A percentile compares a stretch with the other conserved stretches of the same genome.
Evolutionary conservation across 1,140 invertebrate genomes (phyloP).

Genomic region (Ceratoteleas bidentatus): DNA sequence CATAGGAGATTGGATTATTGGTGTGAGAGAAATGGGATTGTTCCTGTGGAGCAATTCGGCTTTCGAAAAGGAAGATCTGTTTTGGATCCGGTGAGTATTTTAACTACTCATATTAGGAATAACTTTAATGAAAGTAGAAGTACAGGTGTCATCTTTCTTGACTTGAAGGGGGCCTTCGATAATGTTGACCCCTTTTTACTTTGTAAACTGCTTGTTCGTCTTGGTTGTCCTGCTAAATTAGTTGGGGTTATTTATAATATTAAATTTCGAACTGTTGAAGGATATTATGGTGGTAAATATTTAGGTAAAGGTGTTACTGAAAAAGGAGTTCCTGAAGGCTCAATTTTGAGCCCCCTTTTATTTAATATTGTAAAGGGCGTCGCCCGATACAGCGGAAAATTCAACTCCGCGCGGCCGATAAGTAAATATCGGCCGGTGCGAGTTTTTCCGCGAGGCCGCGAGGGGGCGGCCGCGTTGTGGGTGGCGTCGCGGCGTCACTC

Average conservation of each 20-base stretch:
- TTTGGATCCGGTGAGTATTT: constrained; percentile 8
- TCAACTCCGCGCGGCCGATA: too few relatives aligned
- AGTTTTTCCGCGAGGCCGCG: too few relatives aligned
- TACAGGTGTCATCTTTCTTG: constrained; percentile 12
- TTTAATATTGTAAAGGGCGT: too few relatives aligned
- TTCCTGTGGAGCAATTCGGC: constrained; percentile 20
- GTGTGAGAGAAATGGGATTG: constrained; percentile 8
- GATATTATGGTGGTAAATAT: not conserved
- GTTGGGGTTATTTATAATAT: constrained; percentile 6
- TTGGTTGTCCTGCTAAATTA: constrained; percentile 7
- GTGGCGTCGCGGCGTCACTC: too few relatives aligned
- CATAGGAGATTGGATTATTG: constrained; percentile 5
- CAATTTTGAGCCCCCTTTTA: not conserved
- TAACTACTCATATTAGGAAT: not conserved
- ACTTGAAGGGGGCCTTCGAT: constrained; percentile 26
- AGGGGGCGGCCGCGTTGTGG: too few relatives aligned
- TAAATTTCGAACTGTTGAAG: not conserved
- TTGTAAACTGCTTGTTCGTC: constrained; percentile 8
- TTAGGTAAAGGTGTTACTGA: not conserved
- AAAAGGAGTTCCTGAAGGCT: not conserved
- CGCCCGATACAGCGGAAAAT: too few relatives aligned
- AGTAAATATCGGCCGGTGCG: too few relatives aligned
- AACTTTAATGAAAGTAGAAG: not conserved
- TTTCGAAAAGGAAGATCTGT: constrained; percentile 18
- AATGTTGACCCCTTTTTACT: constrained; percentile 26